Evolutionary conservation across 1,140 invertebrate species (phyloP).

Genomic region (Rhizoglyphus robini): DNA sequence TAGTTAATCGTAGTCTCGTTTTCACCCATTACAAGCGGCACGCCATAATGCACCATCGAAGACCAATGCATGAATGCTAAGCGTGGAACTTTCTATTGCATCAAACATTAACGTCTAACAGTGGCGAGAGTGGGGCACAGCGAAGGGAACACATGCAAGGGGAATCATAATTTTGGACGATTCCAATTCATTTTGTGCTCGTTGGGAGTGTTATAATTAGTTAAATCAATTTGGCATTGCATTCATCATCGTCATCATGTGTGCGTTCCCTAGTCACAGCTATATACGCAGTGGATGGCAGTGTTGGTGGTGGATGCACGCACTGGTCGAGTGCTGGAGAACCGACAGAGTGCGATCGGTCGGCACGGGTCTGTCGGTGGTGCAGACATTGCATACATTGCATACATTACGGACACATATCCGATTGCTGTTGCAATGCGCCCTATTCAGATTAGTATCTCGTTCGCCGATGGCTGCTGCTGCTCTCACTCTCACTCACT

Average conservation of each 20-base stretch:
- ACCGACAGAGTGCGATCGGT: neutral
- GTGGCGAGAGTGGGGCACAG: neutral
- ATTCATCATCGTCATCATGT: slow-evolving; percentile 11
- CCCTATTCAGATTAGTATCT: neutral
- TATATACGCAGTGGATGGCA: neutral
- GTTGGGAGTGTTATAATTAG: slow-evolving; percentile 13
- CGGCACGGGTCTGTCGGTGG: neutral
- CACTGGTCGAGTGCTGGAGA: neutral
- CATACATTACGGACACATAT: slow-evolving; percentile 8
- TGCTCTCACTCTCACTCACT: neutral
- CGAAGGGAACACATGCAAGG: neutral
- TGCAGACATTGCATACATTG: too few relatives aligned
- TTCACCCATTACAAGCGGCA: neutral
- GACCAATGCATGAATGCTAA: neutral
- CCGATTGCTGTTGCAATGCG: slow-evolving; percentile 1
- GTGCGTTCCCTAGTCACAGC: neutral
- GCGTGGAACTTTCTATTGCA: neutral
- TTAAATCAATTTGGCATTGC: slow-evolving; percentile 19
- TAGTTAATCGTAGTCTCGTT: slow-evolving; percentile 1
- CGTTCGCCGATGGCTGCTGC: neutral
- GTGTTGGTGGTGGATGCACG: neutral
- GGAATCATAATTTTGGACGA: slow-evolving; percentile 17
- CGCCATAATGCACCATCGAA: neutral
- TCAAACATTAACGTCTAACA: neutral
- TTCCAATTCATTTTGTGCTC: slow-evolving; percentile 14